Evolutionary conservation across 1,140 invertebrate species (phyloP), one percentile per base, ranked within the genome.

Genomic region (Antheraea mylitta): DNA sequence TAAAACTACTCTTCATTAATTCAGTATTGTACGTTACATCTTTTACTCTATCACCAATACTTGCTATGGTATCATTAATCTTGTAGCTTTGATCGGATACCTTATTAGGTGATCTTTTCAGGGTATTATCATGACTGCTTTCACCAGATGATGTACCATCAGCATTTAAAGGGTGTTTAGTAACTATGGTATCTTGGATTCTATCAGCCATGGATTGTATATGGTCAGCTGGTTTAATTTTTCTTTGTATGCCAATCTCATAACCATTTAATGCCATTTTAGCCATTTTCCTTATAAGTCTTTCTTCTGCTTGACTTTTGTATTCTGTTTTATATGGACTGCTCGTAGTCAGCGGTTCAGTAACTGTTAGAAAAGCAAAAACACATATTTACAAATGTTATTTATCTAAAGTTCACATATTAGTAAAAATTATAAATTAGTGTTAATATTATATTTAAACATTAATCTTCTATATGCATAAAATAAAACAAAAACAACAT

Each of bases 291-390:
- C 90, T 88, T 75, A 88, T 94, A 81, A 94, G 83, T 86, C 92
- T 83, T 87, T 93, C 92, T 90, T 92, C 90, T 65, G 93, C 93
- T 89, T 86, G 92, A 91, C 94, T 93, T 90, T 92, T 93, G 87
- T 92, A 94, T 83, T 94, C 89, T 82, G 93, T 88, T 82, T 83
- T 89, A 64, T 76, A 82, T 48, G 77, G 71, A 70, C 72, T 81
- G 72, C 74, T 78, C 36, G 76, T 70, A 74, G 73, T 79, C 79
- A 81, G 84, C 65, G 74, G 74, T 78, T 91, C 89, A 85, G 92
- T 93, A 93, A 76, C 87, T 90, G 88, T 90, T 92, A 90, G 81
- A 83, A 89, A 84, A 83, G 75, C 82, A 75, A 83, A 89, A 86
- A 81, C 80, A 86, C 72, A 74, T 74, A 83, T 80, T 83, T 75